These are phyloP conservation scores for Brachionus rotundiformis DNA, from an alignment of 1,140 invertebrate genomes.

Conservation along the genomic window DNA sequence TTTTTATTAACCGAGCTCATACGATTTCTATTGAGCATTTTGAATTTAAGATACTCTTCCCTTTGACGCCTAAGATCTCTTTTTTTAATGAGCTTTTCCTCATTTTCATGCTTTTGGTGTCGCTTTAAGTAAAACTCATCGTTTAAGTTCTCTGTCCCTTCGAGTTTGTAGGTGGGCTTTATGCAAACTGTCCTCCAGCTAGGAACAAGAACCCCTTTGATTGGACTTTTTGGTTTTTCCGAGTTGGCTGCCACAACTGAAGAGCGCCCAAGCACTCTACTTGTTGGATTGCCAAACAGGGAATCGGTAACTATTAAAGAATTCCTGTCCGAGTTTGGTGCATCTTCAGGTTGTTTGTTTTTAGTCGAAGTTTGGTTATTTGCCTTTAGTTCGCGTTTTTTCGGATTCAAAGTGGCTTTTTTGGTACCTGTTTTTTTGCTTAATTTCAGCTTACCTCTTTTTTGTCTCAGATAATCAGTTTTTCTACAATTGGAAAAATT, in stretches of 20 bases:
- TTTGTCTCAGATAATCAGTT: background rate
- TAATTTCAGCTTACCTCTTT: slow-evolving; percentile 1
- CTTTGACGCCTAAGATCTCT: slow-evolving; percentile 20
- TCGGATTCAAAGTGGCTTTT: background rate
- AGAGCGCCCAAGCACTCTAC: background rate
- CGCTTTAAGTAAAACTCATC: slow-evolving; percentile 30
- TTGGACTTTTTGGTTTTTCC: background rate
- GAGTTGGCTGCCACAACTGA: background rate
- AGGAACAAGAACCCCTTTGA: slow-evolving; percentile 1
- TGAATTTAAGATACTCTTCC: slow-evolving; percentile 1
- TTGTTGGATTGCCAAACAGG: background rate
- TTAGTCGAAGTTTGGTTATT: background rate
- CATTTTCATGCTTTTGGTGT: slow-evolving; percentile 42
- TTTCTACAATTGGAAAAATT: background rate
- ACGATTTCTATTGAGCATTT: slow-evolving; percentile 23
- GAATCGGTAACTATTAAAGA: background rate
- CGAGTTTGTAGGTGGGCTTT: slow-evolving; percentile 17
- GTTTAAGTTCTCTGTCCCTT: slow-evolving; percentile 25
- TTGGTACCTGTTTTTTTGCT: background rate
- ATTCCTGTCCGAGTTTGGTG: too few relatives aligned
- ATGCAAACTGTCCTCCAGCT: background rate
- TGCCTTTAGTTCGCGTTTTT: background rate
- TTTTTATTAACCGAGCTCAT: background rate
- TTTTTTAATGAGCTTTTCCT: slow-evolving; percentile 47
- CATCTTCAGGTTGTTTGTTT: too few relatives aligned